Evolutionary conservation across 2,888 invertebrate species (phyloP).

Genomic region (Ormyrus labotus): DNA sequence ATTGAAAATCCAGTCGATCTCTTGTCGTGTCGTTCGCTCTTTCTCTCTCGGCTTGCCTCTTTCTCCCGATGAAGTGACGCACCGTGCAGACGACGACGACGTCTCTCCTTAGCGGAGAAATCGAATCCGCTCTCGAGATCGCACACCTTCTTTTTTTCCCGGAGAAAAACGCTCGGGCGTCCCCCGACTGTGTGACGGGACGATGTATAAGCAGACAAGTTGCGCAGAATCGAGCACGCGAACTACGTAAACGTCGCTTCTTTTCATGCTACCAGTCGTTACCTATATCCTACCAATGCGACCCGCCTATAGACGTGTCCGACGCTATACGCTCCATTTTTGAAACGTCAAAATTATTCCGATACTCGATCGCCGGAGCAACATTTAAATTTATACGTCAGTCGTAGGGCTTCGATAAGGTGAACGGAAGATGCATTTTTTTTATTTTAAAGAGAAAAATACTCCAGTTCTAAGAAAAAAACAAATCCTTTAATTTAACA

Average conservation of each 20-base stretch:
- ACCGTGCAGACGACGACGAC: conserved; percentile 3
- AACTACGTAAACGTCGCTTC: neutral
- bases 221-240: conserved; percentile 3
- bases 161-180: conserved; percentile 6
- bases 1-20: conserved; percentile 57
- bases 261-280: neutral
- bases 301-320: no score
- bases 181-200: neutral
- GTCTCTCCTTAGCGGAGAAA: conserved; percentile 17
- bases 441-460: no score
- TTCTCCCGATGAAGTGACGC: conserved; percentile 6
- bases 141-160: neutral
- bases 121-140: conserved; percentile 19
- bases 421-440: no score
- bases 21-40: conserved; percentile 25
- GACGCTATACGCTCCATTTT: no score
- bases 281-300: no score
- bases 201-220: neutral
- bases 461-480: no score
- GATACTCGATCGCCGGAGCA: no score
- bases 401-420: no score
- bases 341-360: no score
- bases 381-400: no score
- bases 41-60: no score
- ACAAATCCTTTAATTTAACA: no score